Evolutionary conservation across 2,888 invertebrate species (phyloP), one percentile per base, ranked within the genome.

Genomic region (Melipona bicolor): DNA sequence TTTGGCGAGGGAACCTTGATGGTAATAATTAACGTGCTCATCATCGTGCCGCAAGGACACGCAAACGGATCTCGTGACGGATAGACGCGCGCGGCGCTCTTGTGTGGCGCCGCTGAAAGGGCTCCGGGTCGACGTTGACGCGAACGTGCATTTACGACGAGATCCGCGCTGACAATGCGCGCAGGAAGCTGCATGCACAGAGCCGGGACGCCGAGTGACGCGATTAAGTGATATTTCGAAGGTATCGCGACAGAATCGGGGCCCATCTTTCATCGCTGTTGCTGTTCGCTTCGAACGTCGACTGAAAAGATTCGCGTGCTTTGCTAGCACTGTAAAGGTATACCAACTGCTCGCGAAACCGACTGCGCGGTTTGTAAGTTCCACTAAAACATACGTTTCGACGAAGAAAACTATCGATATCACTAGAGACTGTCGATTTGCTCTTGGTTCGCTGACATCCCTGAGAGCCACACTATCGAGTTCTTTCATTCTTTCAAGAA

Each of bases 21-120:
- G 86, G 81, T 91, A 91, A 91, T 90, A 90, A 90, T 90, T 90
- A 91, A 90, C 91, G 83, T 88, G 83, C 82, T 90, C 90, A 90
- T 90, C 90, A 90, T 83, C 80, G 86, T 69, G 79, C 67, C 70
- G 73, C 74, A 76, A 81, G 90, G 81, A 87, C 84, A 75, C 79
- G 88, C 89, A 88, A 89, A 90, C 84, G 88, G 90, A 91, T 91
- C 71, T 84, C 86, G 81, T 72, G 65, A 82, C 79, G 84, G 87
- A 90, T 88, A 86, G 86, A 75, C 69, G 77, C 71, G 77, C 74
- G 76, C 62, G 49, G 71, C 65, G 59, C 64, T 74, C 68, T 69
- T 36, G 59, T 72, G 75, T 50, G 64, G 64, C 77, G 69, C 19
- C 69, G 81, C 43, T 83, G 89, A 89, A 89, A 86, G 89, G 80